A percentile compares a stretch with the other conserved stretches of the same genome.
Evolutionary conservation across 2,113 vertebrate genomes (phyloP).

Genomic region (Lepisosteus osseus): DNA sequence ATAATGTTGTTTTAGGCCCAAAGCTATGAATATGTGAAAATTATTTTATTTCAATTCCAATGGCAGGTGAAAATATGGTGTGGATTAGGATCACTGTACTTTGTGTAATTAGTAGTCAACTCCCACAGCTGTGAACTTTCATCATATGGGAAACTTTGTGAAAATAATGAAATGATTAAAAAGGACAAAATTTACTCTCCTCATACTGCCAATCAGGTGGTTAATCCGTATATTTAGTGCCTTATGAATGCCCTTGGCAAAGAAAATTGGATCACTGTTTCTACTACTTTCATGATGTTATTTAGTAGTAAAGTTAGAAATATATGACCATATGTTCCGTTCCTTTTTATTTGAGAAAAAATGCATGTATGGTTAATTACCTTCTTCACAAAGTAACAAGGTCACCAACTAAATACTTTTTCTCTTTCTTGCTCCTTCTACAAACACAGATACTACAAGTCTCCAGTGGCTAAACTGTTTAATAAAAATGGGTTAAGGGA

Average conservation of each 20-base stretch:
- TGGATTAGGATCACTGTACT: not conserved
- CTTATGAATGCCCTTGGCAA: too few species aligned
- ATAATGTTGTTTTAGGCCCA: conserved; percentile 11
- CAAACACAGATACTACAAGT: conserved; percentile 48
- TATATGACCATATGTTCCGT: too few species aligned
- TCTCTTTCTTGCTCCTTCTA: conserved; percentile 51
- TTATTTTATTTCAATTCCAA: not conserved
- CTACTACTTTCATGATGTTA: too few species aligned
- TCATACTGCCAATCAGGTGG: too few species aligned
- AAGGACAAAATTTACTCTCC: too few species aligned
- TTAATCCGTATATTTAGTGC: too few species aligned
- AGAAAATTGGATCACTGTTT: too few species aligned
- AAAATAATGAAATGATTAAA: too few species aligned
- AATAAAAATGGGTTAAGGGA: conserved; percentile 56
- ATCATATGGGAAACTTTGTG: not conserved
- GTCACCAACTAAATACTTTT: conserved; percentile 47
- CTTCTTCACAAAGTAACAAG: conserved; percentile 39
- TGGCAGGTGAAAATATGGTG: not conserved
- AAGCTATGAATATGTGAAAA: not conserved
- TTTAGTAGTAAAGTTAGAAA: too few species aligned
- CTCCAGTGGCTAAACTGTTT: conserved; percentile 63
- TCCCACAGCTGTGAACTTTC: not conserved
- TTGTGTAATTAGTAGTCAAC: not conserved
- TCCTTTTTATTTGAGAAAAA: too few species aligned
- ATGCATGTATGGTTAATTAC: conserved; percentile 3